Evolutionary conservation across 2,888 invertebrate genomes (phyloP), one percentile per base, ranked within the genome.

Genomic region (Pyrgus malvae): DNA sequence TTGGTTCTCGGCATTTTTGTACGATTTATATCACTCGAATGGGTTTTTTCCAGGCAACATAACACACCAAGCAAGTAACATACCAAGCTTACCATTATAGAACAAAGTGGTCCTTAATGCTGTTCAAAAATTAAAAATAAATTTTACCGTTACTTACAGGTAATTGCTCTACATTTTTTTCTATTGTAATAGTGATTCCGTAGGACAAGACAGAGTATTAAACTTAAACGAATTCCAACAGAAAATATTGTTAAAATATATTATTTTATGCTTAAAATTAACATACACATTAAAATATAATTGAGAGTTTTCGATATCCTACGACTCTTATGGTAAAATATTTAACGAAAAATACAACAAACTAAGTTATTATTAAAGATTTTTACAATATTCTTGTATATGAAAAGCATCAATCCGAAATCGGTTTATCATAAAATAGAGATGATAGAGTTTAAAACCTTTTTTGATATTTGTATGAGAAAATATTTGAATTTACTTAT

Each of bases 201-300:
- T n/a, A n/a, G n/a, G n/a, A n/a, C n/a, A n/a, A n/a, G 16, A 2
- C 0, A 33, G 33, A 16, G 16, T 16, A 33, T 14, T 14, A 0
- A 33, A 33, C 33, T 33, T 33, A 33, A 33, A 33, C 7, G 14
- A 31, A 9, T 33, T 33, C 33, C 5, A 16, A 33, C 33, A 33
- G 7, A 35, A 14, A 12, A 16, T 16, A 33, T 33, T 35, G 17
- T 35, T 35, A 17, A 35, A 7, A 35, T 33, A 33, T 35, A 38
- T 19, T 38, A 40, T 40, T n/a, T n/a, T 40, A 40, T 40, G 21
- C 38, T 40, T 40, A 40, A n/a, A 40, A 37, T 37, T 17, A 37
- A 16, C 12, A 31, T 35, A 35, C 38, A 38, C 11, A 33, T 11
- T 11, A 33, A 12, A 40, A 9, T 21, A 21, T 8, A 19, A 40